Evolutionary conservation across 2,113 vertebrate species (phyloP).

Genomic region (Amblyopsis rosae): DNA sequence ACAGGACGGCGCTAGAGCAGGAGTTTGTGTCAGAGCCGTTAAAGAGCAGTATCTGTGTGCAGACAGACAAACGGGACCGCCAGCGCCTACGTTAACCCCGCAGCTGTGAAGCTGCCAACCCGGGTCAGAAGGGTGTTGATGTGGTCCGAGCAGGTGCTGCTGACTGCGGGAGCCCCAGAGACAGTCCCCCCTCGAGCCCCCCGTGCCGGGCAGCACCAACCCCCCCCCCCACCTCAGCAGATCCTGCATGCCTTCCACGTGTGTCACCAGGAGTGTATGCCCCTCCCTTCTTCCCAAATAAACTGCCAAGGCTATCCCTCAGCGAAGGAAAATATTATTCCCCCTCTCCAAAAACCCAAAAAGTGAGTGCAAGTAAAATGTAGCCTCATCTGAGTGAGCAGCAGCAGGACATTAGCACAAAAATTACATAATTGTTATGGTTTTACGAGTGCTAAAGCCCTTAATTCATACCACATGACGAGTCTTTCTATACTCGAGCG

Average conservation of each 20-base stretch:
- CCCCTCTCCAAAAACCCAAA: constrained; percentile 47
- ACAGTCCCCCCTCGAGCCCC: constrained; percentile 57
- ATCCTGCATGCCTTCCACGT: constrained; percentile 68
- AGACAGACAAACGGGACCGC: constrained; percentile 52
- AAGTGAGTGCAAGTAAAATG: constrained; percentile 60
- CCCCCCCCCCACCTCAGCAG: constrained; percentile 43
- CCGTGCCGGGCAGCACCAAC: constrained; percentile 36
- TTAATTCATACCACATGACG: constrained; percentile 86
- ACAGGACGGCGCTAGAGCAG: constrained; percentile 19
- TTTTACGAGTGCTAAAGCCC: constrained; percentile 79
- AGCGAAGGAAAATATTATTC: constrained; percentile 73
- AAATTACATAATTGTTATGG: constrained; percentile 87
- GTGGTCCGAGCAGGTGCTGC: constrained; percentile 71
- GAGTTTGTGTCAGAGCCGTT: constrained; percentile 42
- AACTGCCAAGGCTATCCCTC: constrained; percentile 60
- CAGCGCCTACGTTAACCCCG: constrained; percentile 53
- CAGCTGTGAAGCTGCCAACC: constrained; percentile 71
- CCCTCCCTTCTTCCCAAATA: constrained; percentile 41
- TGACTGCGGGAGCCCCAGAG: constrained; percentile 62
- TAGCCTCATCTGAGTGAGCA: constrained; percentile 79
- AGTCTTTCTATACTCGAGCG: constrained; percentile 79
- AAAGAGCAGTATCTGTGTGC: constrained; percentile 28
- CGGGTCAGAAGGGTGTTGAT: constrained; percentile 68
- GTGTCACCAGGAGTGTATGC: constrained; percentile 55
- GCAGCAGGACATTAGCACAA: constrained; percentile 82